A percentile compares a stretch with the other conserved stretches of the same genome.
Evolutionary conservation across 2,797 vertebrate species (phyloP).

Genomic region (Ceryle rudis): DNA sequence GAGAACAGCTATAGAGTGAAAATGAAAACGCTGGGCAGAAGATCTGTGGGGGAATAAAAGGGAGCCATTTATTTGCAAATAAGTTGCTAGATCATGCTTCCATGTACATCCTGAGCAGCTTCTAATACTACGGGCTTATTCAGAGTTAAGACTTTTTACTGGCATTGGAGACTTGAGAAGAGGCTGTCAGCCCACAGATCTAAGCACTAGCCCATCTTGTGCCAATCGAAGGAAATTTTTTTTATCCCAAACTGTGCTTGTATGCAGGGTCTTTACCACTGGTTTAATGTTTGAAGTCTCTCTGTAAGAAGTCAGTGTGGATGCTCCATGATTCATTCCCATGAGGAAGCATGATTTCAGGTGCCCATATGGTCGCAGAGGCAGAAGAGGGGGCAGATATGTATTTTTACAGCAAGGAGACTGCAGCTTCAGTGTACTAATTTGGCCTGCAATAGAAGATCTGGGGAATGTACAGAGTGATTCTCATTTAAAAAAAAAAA

Average conservation of each 20-base stretch:
- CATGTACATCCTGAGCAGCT: neutral
- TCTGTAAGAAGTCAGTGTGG: neutral
- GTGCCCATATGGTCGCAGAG: neutral
- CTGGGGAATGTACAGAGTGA: neutral
- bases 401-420: neutral
- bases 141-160: neutral
- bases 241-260: neutral
- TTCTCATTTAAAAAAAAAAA: neutral
- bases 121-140: neutral
- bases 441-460: neutral
- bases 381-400: constrained; percentile 11
- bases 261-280: neutral
- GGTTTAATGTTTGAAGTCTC: neutral
- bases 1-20: neutral
- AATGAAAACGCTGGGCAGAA: neutral
- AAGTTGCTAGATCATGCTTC: neutral
- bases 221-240: neutral
- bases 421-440: neutral
- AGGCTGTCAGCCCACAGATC: neutral
- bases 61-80: neutral
- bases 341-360: neutral
- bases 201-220: neutral
- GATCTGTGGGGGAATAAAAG: neutral
- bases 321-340: constrained; percentile 21
- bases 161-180: neutral